A percentile compares a stretch with the other conserved stretches of the same genome.
Conservation (phyloP, 2,113 vertebrate genomes). For the Scalopus aquaticus region DNA sequence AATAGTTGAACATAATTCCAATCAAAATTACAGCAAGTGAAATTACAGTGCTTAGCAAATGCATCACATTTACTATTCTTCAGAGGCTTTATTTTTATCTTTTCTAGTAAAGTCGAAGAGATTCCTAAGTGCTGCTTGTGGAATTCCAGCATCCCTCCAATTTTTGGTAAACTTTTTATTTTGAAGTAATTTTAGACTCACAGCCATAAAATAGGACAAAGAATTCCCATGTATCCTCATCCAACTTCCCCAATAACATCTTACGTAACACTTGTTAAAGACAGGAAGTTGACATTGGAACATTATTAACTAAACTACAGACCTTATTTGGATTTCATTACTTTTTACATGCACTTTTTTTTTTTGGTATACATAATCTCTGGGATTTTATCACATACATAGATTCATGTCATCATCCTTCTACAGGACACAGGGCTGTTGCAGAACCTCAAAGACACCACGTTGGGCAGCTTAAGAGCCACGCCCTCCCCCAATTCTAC, state of each 20-base stretch:
- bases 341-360: neutral
- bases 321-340: neutral
- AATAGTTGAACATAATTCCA: neutral
- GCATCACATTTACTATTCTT: neutral
- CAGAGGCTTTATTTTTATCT: neutral
- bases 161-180: slow-evolving; percentile 39
- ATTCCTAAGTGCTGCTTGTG: neutral
- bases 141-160: neutral
- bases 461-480: neutral
- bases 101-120: neutral
- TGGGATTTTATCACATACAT: neutral
- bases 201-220: slow-evolving; percentile 45
- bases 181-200: slow-evolving; percentile 40
- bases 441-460: neutral
- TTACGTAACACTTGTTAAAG: neutral
- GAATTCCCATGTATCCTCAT: neutral
- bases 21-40: neutral
- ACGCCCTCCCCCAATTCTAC: neutral
- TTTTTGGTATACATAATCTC: neutral
- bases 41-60: slow-evolving; percentile 18
- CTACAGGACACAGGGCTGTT: neutral
- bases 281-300: neutral
- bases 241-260: neutral
- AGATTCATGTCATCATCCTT: neutral
- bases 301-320: slow-evolving; percentile 10